Base-by-base conservation (phyloP, 2,797 vertebrate species). In the Triplophysa yarkandensis region DNA sequence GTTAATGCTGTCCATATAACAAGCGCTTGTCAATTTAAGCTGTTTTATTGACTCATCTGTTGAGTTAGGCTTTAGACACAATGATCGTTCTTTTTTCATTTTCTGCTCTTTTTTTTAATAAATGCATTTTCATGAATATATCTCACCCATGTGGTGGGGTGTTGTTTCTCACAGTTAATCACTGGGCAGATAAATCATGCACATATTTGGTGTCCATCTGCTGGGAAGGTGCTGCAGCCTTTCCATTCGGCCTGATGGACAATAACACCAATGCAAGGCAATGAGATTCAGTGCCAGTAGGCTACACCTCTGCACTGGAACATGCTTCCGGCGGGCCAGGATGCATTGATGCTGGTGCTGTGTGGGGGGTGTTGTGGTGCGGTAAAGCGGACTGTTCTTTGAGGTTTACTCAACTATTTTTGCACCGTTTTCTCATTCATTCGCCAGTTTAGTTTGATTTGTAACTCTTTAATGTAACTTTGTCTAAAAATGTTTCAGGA, bases 41-140 rank as follows among this genome's bases (percentile, higher is more conserved):
- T 88, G 88, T 90, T 90, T 89, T 83, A 91, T 90, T 87, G 90
- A 91, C 89, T 92, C 90, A 90, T 89, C 88, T 87, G 85, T 83
- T 32, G 76, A 88, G 86, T 86, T 83, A 68, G 86, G 83, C 82
- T 87, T 89, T 79, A 74, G 90, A 87, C 87, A 90, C 89, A 87
- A 90, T 89, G 87, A 87, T 83, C 77, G 25, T 68, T 71, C 70
- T 68, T 76, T 60, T 72, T 60, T 73, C 57, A 48, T 77, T 62
- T 74, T 68, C 30, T 69, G 44, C 71, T 61, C 41, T 74, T 62
- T 74, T 83, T 88, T 88, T 89, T 88, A 87, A 88, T 87, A 86
- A 91, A 92, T 91, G 89, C 85, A 91, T 90, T 91, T 89, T 89
- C 89, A 90, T 89, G 90, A 91, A 92, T 92, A 90, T 87, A 92